Evolutionary conservation across 2,888 invertebrate species (phyloP), one percentile per base, ranked within the genome.

Genomic region (Drosophila fungiperda): DNA sequence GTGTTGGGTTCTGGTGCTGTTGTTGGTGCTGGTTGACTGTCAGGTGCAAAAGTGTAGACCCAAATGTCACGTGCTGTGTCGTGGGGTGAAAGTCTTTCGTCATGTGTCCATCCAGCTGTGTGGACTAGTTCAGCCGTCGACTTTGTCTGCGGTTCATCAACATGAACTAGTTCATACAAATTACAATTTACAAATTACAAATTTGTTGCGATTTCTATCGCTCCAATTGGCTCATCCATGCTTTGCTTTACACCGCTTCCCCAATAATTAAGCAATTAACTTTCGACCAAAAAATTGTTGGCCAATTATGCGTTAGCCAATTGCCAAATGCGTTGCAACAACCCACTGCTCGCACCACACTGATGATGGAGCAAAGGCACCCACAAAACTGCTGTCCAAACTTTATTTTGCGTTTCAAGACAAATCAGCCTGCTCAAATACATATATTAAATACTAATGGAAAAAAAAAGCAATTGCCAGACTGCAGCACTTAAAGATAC

Each of bases 91-190:
- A 45, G 57, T 61, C 50, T 62, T 32, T 35, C 62, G 20, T 55
- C 54, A 55, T 70, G 29, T 70, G 70, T 69, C 38, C 50, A 33
- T 58, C 36, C 48, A 33, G 33, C 40, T 20, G 23, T 29, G 35
- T 58, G 55, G 65, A 65, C 59, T 32, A 52, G 53, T 72, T 75
- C 42, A 38, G n/a, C 35, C n/a, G 50, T 45, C 11, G 29, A 49
- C 1, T 53, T 36, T 42, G 35, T 32, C 17, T 63, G 45, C 42
- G 36, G 53, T 38, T 75, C 48, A 64, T 62, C 64, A 63, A 11
- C 78, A 23, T 68, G 65, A 80, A 78, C 81, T 78, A 78, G 78
- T 78, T 78, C 77, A 80, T 60, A 57, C 64, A 71, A 79, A 79
- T 76, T 60, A 65, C 80, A 80, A 74, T 29, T 29, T 60, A 57